Evolutionary conservation across 2,113 vertebrate species (phyloP).

Genomic region (Dasypus novemcinctus): DNA sequence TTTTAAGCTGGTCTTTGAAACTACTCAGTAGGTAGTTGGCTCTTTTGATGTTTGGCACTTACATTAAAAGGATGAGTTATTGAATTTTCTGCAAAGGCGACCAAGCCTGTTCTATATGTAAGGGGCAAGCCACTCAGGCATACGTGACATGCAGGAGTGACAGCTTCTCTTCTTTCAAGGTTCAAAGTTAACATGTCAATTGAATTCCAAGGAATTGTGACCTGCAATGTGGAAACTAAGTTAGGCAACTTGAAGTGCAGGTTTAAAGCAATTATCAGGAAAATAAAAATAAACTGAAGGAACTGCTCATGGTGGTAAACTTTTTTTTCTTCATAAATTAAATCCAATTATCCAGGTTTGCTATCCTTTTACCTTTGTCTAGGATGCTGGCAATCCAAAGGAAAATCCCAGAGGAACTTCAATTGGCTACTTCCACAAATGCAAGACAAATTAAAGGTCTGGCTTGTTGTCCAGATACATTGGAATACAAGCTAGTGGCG

Average conservation of each 20-base stretch:
- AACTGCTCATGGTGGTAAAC: neutral
- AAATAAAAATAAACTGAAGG: conserved; percentile 23
- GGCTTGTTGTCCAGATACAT: neutral
- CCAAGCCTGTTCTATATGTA: conserved; percentile 57
- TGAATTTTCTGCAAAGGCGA: conserved; percentile 68
- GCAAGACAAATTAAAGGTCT: conserved; percentile 42
- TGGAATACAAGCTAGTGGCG: neutral
- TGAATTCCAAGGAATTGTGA: conserved; percentile 54
- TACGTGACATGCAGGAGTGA: conserved; percentile 4
- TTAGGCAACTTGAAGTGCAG: conserved; percentile 15
- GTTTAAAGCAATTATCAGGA: conserved; percentile 53
- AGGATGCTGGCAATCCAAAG: conserved; percentile 15
- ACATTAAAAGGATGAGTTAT: conserved; percentile 70
- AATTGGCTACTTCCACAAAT: neutral
- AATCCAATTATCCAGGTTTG: neutral
- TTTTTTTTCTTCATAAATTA: neutral
- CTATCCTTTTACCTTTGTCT: conserved; percentile 28
- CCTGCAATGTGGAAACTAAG: conserved; percentile 54
- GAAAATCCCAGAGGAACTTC: conserved; percentile 45
- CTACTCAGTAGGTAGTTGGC: conserved; percentile 63
- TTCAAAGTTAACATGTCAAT: conserved; percentile 68
- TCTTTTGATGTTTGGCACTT: conserved; percentile 69
- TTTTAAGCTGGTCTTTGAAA: conserved; percentile 71
- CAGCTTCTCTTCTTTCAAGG: conserved; percentile 68
- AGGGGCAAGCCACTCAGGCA: conserved; percentile 29